These are phyloP conservation scores for Gallinago stenura DNA, from an alignment of 2,797 vertebrate species.

Conservation along the genomic window DNA sequence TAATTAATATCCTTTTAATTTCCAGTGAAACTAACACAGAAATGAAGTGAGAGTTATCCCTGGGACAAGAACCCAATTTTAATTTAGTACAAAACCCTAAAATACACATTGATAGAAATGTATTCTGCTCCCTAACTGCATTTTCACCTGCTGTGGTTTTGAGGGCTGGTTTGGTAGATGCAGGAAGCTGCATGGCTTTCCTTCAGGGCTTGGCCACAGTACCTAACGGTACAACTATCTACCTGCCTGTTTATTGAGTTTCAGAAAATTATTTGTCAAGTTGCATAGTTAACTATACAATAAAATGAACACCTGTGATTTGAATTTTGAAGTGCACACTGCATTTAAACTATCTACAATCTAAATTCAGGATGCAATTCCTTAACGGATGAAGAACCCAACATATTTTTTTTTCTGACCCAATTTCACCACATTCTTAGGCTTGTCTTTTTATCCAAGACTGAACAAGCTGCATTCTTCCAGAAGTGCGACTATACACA, in stretches of 20 bases:
- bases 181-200: not conserved
- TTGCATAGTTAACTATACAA: not conserved
- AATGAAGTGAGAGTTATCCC: not conserved
- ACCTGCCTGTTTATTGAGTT: not conserved
- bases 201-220: not conserved
- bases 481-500: not conserved
- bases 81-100: not conserved
- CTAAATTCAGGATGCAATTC: not conserved
- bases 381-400: not conserved
- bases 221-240: not conserved
- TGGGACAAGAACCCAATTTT: not conserved
- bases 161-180: not conserved
- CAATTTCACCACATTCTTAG: not conserved
- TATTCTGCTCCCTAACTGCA: not conserved
- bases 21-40: not conserved
- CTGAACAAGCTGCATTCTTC: not conserved
- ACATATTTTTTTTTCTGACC: not conserved
- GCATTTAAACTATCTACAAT: not conserved
- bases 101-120: not conserved
- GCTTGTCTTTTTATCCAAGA: not conserved
- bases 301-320: not conserved
- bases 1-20: not conserved
- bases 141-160: slow-evolving; percentile 18
- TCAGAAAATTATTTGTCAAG: not conserved
- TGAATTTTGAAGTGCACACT: not conserved